Base-by-base conservation (phyloP, 2,113 vertebrate species). In the Eidolon helvum region DNA sequence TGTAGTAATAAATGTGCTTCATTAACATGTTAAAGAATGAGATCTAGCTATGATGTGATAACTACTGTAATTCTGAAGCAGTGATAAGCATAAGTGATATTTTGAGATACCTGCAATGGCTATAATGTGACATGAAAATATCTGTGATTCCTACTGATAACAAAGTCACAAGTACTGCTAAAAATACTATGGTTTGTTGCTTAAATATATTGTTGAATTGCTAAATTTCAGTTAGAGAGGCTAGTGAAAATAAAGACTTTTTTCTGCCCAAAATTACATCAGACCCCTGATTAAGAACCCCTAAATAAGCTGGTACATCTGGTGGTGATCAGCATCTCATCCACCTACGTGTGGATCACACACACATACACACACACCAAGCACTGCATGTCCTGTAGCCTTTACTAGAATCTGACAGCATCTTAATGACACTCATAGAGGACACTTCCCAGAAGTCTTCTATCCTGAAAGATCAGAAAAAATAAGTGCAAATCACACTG, bases 221-320 rank as follows among this genome's bases (percentile, higher is more conserved):
- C 38, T 83, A 75, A 74, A 45, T 95, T 89, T 93, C 50, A 83
- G 33, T 71, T 94, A 63, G 33, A 89, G 35, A 75, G 7, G 11
- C 86, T 68, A 89, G 40, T 78, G 48, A 93, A 83, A 91, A 89
- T 28, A 30, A 95, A 91, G 43, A 48, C 80, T 86, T 91, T 93
- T 71, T 71, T 45, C 43, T 66, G 63, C 43, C 61, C 35, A 57
- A 38, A 7, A 82, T 94, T 88, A 72, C 4, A 7, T 43, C 77
- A 75, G 78, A 79, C 28, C 9, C 14, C 30, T 61, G 71, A 28
- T 66, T 87, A 87, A 74, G 53, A 90, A 85, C 6, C 68, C 2
- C 59, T 30, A 9, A 68, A 14, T 63, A 74, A 83, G 22, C 71
- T 28, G 80, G 30, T 35, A 21, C 30, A 69, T 79, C 68, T 79